phyloP scores from a whole-genome alignment of 1,140 invertebrate genomes.

The Mesaphorura yosii region DNA sequence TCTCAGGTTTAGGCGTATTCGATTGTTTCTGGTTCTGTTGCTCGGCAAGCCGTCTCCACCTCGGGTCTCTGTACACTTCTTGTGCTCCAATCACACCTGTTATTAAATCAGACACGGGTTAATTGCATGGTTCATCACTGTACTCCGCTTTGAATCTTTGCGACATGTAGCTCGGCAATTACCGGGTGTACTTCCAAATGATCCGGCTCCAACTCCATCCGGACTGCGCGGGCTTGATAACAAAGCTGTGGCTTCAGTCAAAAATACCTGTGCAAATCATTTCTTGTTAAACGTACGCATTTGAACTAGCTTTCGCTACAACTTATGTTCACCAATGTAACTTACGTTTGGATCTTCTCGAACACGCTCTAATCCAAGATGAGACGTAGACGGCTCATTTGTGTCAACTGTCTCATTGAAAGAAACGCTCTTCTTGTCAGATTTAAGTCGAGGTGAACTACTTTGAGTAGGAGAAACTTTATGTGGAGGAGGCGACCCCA shows the following conservation, averaged over 20 bases:
- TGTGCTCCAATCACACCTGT: constrained; percentile 83
- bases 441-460: constrained; percentile 19
- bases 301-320: not conserved
- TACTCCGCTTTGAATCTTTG: no score
- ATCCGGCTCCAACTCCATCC: constrained; percentile 46
- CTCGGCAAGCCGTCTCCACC: constrained; percentile 64
- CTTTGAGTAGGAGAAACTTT: constrained; percentile 28
- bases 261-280: constrained; percentile 53
- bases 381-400: constrained; percentile 34
- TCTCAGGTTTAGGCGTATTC: constrained; percentile 64
- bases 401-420: constrained; percentile 57
- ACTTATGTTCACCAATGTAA: constrained; percentile 15
- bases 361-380: constrained; percentile 46
- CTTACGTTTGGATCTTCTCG: constrained; percentile 71
- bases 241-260: constrained; percentile 63
- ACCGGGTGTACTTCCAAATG: constrained; percentile 60
- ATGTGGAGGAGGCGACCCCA: constrained; percentile 22
- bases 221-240: constrained; percentile 58
- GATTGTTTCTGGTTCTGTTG: constrained; percentile 57
- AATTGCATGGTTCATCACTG: no score
- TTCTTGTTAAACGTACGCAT: no score
- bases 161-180: no score
- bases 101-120: no score
- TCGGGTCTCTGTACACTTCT: constrained; percentile 56
- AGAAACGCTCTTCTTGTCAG: constrained; percentile 50